Conservation (phyloP, 2,888 invertebrate species). For the Heliconius sara region DNA sequence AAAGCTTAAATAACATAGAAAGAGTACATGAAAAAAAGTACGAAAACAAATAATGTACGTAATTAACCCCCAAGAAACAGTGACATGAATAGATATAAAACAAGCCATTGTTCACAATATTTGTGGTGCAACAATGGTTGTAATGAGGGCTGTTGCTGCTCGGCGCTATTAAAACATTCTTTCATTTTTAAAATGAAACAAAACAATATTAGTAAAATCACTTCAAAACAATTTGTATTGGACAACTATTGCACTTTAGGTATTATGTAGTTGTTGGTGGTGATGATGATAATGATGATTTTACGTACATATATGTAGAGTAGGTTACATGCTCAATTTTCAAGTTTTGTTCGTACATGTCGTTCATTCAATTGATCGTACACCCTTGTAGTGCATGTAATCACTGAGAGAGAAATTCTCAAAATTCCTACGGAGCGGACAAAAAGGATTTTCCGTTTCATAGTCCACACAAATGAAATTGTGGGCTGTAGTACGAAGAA, state of each 20-base stretch:
- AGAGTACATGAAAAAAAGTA: conserved; percentile 7
- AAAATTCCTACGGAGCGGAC: too few species aligned
- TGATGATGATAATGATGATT: background rate
- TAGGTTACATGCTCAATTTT: background rate
- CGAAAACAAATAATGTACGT: conserved; percentile 22
- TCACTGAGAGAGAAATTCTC: too few species aligned
- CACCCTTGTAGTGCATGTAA: too few species aligned
- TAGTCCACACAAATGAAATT: too few species aligned
- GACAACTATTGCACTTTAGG: background rate
- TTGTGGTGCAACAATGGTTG: conserved; percentile 33
- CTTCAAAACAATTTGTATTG: background rate
- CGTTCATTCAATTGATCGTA: background rate
- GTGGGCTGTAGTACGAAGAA: too few species aligned
- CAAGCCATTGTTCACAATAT: conserved; percentile 24
- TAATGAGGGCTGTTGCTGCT: conserved; percentile 28
- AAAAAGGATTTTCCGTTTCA: too few species aligned
- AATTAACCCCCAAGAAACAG: conserved; percentile 24
- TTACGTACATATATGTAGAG: background rate
- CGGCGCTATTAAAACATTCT: conserved; percentile 25
- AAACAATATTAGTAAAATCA: conserved; percentile 4
- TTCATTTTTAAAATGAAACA: conserved; percentile 3
- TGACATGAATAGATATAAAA: conserved; percentile 29
- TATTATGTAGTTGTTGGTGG: background rate
- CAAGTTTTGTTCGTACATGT: background rate
- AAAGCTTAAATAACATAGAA: background rate